Evolutionary conservation across 2,888 invertebrate genomes (phyloP).

Genomic region (Andrena fulva): DNA sequence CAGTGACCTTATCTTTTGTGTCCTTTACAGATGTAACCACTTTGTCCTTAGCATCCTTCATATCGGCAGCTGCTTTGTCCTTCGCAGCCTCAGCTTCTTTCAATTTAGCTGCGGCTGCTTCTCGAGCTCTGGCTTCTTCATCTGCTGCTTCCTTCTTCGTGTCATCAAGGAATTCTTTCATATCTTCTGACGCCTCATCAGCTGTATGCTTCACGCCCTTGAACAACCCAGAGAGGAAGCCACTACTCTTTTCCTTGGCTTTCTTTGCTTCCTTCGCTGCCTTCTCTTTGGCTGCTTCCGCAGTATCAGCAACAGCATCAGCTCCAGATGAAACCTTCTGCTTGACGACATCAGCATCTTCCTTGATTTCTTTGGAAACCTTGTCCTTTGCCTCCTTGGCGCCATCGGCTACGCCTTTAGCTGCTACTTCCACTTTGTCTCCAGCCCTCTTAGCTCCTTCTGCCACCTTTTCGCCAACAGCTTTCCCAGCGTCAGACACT

Average conservation of each 20-base stretch:
- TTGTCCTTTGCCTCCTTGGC: slow-evolving; percentile 32
- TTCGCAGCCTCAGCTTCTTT: slow-evolving; percentile 54
- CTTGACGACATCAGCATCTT: slow-evolving; percentile 50
- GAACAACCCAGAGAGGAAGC: slow-evolving; percentile 72
- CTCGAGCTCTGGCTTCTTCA: slow-evolving; percentile 82
- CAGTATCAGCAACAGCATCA: slow-evolving; percentile 58
- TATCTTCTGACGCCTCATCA: slow-evolving; percentile 68
- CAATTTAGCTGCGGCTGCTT: slow-evolving; percentile 74
- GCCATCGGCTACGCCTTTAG: slow-evolving; percentile 9
- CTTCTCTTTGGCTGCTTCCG: slow-evolving; percentile 62
- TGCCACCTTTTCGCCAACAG: slow-evolving; percentile 78
- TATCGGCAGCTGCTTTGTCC: slow-evolving; percentile 53
- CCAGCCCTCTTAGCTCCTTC: slow-evolving; percentile 23
- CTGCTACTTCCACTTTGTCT: slow-evolving; percentile 59
- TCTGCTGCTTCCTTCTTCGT: slow-evolving; percentile 79
- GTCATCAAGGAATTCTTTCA: slow-evolving; percentile 85
- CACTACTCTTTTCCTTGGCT: slow-evolving; percentile 63
- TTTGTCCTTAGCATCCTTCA: slow-evolving; percentile 44
- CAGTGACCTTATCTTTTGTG: slow-evolving; percentile 4
- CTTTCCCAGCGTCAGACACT: slow-evolving; percentile 76
- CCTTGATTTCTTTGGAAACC: slow-evolving; percentile 68
- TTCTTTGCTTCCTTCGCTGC: slow-evolving; percentile 56
- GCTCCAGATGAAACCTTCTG: slow-evolving; percentile 63
- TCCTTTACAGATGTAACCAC: slow-evolving; percentile 56
- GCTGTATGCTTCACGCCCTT: slow-evolving; percentile 69